These are phyloP conservation scores for Brachyistius frenatus DNA, from an alignment of 2,113 vertebrate genomes.

Conservation along the genomic window DNA sequence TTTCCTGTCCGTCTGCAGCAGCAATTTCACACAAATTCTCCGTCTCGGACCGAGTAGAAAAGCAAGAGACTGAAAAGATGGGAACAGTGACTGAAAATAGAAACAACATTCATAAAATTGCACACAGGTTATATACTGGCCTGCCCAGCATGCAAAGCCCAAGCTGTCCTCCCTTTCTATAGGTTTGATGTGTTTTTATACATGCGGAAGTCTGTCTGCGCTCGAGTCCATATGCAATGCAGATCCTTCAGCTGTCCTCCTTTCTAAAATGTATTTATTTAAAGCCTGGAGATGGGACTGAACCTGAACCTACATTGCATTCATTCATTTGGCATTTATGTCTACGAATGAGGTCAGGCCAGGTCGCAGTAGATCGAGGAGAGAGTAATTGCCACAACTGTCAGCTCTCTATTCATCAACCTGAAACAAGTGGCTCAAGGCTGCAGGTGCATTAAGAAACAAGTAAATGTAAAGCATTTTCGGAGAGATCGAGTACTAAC, in stretches of 20 bases:
- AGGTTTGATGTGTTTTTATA: neutral
- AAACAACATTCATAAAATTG: neutral
- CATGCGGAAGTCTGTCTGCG: neutral
- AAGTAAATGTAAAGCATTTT: neutral
- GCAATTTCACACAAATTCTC: slow-evolving; percentile 18
- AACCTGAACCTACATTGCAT: neutral
- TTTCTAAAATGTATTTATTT: neutral
- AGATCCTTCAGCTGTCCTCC: neutral
- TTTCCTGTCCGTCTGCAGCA: slow-evolving; percentile 5
- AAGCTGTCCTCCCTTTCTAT: neutral
- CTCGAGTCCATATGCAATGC: neutral
- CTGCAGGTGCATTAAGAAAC: slow-evolving; percentile 2
- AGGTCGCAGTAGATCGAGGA: too few species aligned
- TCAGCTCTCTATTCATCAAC: neutral
- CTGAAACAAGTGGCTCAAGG: neutral
- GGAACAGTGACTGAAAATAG: neutral
- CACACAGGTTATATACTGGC: neutral
- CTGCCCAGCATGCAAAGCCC: neutral
- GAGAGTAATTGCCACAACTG: neutral
- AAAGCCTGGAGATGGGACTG: too few species aligned
- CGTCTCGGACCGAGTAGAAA: neutral
- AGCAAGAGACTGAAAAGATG: neutral
- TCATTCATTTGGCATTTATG: neutral
- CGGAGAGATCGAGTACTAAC: neutral
- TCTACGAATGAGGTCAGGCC: neutral